Evolutionary conservation across 2,888 invertebrate species (phyloP).

Genomic region (Pyrochroa serraticornis): DNA sequence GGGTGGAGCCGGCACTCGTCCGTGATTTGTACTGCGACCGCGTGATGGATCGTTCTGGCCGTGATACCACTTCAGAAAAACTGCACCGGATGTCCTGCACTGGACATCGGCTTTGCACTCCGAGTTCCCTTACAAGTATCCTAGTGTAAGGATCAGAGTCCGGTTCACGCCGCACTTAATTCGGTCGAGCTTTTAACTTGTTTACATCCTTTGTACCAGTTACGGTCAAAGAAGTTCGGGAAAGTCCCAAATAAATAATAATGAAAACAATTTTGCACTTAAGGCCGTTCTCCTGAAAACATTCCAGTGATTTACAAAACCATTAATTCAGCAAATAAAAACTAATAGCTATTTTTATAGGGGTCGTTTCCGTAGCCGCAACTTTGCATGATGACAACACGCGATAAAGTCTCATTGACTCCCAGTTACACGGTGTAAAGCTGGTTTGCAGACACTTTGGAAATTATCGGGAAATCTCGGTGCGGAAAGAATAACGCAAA

Average conservation of each 20-base stretch:
- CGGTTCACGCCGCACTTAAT: slow-evolving; percentile 24
- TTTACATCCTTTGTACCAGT: slow-evolving; percentile 16
- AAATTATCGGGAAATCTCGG: slow-evolving; percentile 43
- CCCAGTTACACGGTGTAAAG: slow-evolving; percentile 28
- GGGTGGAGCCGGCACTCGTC: slow-evolving; percentile 11
- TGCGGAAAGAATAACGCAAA: slow-evolving; percentile 37
- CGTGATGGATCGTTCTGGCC: slow-evolving; percentile 26
- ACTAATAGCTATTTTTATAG: no score
- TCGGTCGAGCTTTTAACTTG: slow-evolving; percentile 26
- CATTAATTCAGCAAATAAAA: no score
- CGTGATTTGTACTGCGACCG: slow-evolving; percentile 4
- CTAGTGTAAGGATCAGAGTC: slow-evolving; percentile 15
- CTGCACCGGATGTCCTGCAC: slow-evolving; percentile 29
- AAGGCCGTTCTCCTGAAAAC: slow-evolving; percentile 6
- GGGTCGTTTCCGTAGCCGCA: no score
- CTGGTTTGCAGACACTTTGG: slow-evolving; percentile 32
- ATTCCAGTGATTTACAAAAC: slow-evolving; percentile 1
- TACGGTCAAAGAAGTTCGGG: background rate
- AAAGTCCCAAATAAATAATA: slow-evolving; percentile 14
- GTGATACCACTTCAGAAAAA: slow-evolving; percentile 13
- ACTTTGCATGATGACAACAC: background rate
- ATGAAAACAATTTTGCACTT: slow-evolving; percentile 21
- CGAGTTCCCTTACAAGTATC: slow-evolving; percentile 22
- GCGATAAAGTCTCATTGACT: background rate
- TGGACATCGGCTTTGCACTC: slow-evolving; percentile 27